phyloP scores from a whole-genome alignment of 2,113 vertebrate genomes.

The Python bivittatus region DNA sequence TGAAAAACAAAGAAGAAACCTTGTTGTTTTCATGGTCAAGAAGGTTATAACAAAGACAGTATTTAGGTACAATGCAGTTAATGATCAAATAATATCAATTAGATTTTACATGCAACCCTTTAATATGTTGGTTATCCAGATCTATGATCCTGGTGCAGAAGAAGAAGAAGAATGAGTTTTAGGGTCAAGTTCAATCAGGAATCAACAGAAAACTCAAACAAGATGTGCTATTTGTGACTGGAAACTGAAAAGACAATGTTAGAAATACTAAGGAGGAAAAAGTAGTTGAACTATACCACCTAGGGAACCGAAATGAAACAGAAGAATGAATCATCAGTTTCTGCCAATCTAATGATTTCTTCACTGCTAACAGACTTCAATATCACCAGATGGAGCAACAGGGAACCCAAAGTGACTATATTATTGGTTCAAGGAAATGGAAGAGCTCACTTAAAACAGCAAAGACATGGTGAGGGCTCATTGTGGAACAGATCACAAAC shows the following conservation, averaged over 20 bases:
- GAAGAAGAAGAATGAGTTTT: neutral
- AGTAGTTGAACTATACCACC: neutral
- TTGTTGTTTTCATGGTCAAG: neutral
- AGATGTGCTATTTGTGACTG: neutral
- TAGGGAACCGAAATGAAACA: neutral
- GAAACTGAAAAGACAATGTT: neutral
- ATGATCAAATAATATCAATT: neutral
- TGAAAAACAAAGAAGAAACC: neutral
- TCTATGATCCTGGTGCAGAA: neutral
- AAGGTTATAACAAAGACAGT: neutral
- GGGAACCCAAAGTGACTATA: neutral
- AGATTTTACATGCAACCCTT: neutral
- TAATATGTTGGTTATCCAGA: neutral
- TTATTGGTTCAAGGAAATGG: neutral
- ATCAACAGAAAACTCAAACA: neutral
- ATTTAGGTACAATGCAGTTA: neutral
- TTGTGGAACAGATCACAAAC: neutral
- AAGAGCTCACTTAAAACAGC: neutral
- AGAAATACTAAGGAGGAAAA: neutral
- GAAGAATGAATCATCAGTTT: neutral
- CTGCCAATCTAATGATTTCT: neutral
- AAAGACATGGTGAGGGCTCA: neutral
- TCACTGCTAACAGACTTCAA: neutral
- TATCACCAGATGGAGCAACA: neutral
- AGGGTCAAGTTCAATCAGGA: neutral